Conservation (phyloP, 2,113 vertebrate genomes). For the Ochotona princeps region DNA sequence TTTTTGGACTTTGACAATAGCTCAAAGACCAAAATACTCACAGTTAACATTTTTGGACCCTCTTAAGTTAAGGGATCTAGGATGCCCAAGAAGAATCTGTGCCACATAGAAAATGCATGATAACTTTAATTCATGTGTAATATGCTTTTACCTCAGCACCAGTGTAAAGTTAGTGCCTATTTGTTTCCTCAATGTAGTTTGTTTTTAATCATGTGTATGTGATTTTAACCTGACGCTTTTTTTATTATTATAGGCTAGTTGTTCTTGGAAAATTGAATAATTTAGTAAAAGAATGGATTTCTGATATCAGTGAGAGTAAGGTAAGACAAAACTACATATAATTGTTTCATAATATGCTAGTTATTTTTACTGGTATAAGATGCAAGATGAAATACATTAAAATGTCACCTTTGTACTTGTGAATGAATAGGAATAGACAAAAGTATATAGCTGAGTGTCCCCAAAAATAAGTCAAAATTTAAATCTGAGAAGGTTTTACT, state of each 20-base stretch:
- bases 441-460: background rate
- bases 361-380: slow-evolving; percentile 21
- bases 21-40: slow-evolving; percentile 35
- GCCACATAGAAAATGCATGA: slow-evolving; percentile 3
- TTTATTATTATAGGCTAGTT: slow-evolving; percentile 88
- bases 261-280: slow-evolving; percentile 96
- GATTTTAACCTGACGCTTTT: slow-evolving; percentile 10
- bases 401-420: background rate
- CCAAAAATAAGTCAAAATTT: slow-evolving; percentile 30
- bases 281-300: slow-evolving; percentile 97
- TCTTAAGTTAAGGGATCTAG: slow-evolving; percentile 1
- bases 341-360: slow-evolving; percentile 44
- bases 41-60: slow-evolving; percentile 35
- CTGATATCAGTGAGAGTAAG: slow-evolving; percentile 95
- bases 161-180: background rate
- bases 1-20: slow-evolving; percentile 67
- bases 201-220: background rate
- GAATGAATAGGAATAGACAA: slow-evolving; percentile 9
- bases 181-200: slow-evolving; percentile 52
- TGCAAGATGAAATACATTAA: slow-evolving; percentile 48
- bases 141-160: slow-evolving; percentile 36
- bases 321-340: slow-evolving; percentile 83
- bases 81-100: slow-evolving; percentile 23
- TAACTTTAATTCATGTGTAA: background rate
- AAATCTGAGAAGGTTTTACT: slow-evolving; percentile 46